A percentile compares a stretch with the other conserved stretches of the same genome.
phyloP scores from a whole-genome alignment of 2,113 vertebrate species.

The Cyprinus carpio region DNA sequence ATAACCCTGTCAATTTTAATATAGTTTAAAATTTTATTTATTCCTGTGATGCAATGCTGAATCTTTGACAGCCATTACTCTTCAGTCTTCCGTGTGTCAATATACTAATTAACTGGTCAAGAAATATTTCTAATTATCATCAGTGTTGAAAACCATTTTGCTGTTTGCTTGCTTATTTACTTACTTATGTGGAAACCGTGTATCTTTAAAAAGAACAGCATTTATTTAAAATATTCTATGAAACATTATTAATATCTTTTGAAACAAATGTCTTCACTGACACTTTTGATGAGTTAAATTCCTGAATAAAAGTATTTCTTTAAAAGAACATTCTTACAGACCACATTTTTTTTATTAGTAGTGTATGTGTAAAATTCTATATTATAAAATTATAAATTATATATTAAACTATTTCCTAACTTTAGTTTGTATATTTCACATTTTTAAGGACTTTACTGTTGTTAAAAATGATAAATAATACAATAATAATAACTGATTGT shows the following conservation, averaged over 20 bases:
- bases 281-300: background rate
- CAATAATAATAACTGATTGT: background rate
- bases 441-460: background rate
- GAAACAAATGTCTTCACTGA: too few relatives aligned
- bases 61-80: too few relatives aligned
- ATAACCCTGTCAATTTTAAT: background rate
- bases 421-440: background rate
- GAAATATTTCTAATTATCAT: too few relatives aligned
- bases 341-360: background rate
- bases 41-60: background rate
- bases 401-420: background rate
- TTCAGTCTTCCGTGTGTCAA: too few relatives aligned
- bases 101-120: too few relatives aligned
- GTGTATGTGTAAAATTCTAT: background rate
- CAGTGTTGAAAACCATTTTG: too few relatives aligned
- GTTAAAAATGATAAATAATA: background rate
- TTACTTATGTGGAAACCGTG: too few relatives aligned
- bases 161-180: background rate
- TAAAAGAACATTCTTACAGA: background rate
- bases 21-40: background rate
- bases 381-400: background rate
- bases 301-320: background rate
- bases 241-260: background rate
- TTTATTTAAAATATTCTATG: background rate
- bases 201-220: too few relatives aligned